These are phyloP conservation scores for Dicyrtomina minuta DNA, from an alignment of 2,888 invertebrate genomes.

Conservation along the genomic window DNA sequence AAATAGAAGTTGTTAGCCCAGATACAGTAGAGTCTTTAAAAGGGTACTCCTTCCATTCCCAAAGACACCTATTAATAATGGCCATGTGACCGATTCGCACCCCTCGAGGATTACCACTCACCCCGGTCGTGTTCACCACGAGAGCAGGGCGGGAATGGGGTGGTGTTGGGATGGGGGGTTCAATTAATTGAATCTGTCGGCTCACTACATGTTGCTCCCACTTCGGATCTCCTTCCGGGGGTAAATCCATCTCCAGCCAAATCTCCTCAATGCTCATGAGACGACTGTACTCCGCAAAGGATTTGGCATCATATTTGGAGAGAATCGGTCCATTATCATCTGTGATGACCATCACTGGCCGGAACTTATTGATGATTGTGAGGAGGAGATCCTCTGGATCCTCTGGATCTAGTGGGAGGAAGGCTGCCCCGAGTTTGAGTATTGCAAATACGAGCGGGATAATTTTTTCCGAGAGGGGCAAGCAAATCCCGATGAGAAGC, in stretches of 20 bases:
- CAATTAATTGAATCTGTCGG: neutral
- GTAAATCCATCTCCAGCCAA: constrained; percentile 42
- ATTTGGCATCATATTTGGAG: constrained; percentile 40
- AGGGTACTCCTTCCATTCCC: constrained; percentile 68
- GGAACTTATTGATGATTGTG: constrained; percentile 73
- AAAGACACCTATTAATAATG: constrained; percentile 76
- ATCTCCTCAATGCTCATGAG: constrained; percentile 43
- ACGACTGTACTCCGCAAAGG: constrained; percentile 29
- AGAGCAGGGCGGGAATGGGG: constrained; percentile 61
- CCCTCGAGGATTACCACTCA: constrained; percentile 28
- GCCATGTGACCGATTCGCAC: constrained; percentile 67
- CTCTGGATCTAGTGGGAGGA: constrained; percentile 75
- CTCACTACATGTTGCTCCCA: neutral
- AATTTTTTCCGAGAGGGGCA: constrained; percentile 39
- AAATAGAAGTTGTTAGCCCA: constrained; percentile 34
- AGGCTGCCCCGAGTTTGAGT: constrained; percentile 67
- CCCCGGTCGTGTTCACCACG: constrained; percentile 75
- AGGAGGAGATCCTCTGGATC: constrained; percentile 71
- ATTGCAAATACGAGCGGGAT: constrained; percentile 35
- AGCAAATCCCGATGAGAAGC: constrained; percentile 39
- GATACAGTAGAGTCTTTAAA: constrained; percentile 28
- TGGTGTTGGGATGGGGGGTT: neutral
- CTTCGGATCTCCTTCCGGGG: constrained; percentile 20
- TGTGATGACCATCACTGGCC: constrained; percentile 67
- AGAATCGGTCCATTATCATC: constrained; percentile 60